phyloP scores from a whole-genome alignment of 2,113 vertebrate genomes.

The Seriola aureovittata region DNA sequence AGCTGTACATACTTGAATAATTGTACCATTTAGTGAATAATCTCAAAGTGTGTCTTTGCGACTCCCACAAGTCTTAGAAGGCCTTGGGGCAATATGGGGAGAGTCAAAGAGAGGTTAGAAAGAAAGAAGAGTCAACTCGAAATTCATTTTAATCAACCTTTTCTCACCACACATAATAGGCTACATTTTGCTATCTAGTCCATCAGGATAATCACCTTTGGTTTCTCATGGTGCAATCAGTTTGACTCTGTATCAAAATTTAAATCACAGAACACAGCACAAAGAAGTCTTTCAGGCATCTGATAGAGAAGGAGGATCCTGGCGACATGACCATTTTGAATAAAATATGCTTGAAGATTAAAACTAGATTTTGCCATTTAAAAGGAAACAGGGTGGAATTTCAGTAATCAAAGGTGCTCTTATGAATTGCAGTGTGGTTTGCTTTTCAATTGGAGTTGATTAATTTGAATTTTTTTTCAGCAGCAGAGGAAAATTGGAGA shows the following conservation, averaged over 20 bases:
- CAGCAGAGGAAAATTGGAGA: constrained; percentile 38
- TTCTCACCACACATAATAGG: constrained; percentile 65
- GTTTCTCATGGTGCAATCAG: constrained; percentile 68
- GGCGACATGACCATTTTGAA: constrained; percentile 44
- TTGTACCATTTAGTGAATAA: constrained; percentile 27
- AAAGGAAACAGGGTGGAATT: constrained; percentile 53
- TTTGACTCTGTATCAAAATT: constrained; percentile 74
- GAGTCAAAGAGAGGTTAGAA: constrained; percentile 12
- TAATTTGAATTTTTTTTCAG: constrained; percentile 17
- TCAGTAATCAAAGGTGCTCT: constrained; percentile 60
- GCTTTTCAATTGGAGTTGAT: constrained; percentile 34
- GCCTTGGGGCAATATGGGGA: background rate
- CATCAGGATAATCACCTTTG: constrained; percentile 79
- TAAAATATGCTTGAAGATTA: constrained; percentile 72
- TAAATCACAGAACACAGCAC: constrained; percentile 60
- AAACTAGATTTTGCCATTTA: constrained; percentile 63
- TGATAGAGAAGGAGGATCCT: constrained; percentile 57
- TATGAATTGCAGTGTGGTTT: constrained; percentile 30
- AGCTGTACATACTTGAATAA: constrained; percentile 14
- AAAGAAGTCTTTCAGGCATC: constrained; percentile 72
- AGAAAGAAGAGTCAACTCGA: constrained; percentile 57
- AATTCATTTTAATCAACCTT: constrained; percentile 77
- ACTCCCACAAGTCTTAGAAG: constrained; percentile 16
- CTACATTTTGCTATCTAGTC: constrained; percentile 74
- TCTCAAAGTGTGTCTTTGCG: constrained; percentile 26